Conservation (phyloP, 2,888 invertebrate genomes). For the Hermodice carunculata region DNA sequence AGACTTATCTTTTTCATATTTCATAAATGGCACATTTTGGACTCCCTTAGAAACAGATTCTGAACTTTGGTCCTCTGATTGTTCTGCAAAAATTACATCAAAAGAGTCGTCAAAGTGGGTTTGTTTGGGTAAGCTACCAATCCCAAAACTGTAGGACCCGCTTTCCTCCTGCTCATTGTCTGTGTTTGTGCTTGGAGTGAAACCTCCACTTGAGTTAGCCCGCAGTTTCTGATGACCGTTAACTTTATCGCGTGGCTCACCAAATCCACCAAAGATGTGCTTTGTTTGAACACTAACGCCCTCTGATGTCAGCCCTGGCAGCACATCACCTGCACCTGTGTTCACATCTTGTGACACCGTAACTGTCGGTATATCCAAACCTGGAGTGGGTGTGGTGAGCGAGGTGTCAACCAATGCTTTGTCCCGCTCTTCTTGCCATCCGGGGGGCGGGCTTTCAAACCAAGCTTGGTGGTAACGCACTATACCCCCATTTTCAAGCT, state of each 20-base stretch:
- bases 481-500: constrained; percentile 94
- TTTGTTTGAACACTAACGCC: no score
- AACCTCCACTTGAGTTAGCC: background rate
- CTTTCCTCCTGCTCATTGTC: constrained; percentile 25
- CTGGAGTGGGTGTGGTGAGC: background rate
- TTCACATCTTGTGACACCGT: no score
- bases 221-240: no score
- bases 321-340: no score
- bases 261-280: no score
- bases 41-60: background rate
- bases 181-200: constrained; percentile 34
- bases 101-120: constrained; percentile 14
- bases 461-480: constrained; percentile 97
- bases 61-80: no score
- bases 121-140: no score
- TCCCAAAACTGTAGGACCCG: no score
- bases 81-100: constrained; percentile 13
- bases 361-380: no score
- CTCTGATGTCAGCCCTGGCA: no score
- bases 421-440: constrained; percentile 89
- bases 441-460: constrained; percentile 91
- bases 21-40: background rate
- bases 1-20: background rate
- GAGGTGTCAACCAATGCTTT: constrained; percentile 51
- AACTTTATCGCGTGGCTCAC: no score